Evolutionary conservation across 2,888 invertebrate genomes (phyloP), one percentile per base, ranked within the genome.

Genomic region (Aphelenchoides bicaudatus): DNA sequence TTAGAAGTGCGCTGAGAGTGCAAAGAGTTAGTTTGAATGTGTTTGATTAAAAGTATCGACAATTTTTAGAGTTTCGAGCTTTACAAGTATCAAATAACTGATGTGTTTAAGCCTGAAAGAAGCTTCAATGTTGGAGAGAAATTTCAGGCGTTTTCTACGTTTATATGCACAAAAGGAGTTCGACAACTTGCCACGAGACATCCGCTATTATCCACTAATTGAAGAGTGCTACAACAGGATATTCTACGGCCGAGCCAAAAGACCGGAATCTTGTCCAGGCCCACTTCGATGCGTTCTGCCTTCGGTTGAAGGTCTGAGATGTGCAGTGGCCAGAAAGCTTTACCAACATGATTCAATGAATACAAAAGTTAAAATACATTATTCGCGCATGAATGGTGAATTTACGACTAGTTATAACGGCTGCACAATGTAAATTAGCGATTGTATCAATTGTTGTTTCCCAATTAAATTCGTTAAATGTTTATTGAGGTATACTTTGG

Each of bases 181-280:
- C 57, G 29, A 61, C 1, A 39, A 59, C 4, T 63, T 74, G 39
- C 71, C 74, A 1, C 50, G 60, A 10, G 55, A 63, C 6, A 67
- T 72, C 2, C 56, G 69, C 28, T 74, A 74, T 48, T 73, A 72
- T 28, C 74, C 74, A 21, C 62, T 74, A 28, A 67, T 75, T 5
- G 73, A 71, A 34, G 64, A 63, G 8, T 74, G 74, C 58, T 74
- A 74, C 61, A 70, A 74, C 59, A 56, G 68, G 10, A 74, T 75
- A 4, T 74, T 74, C 65, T 74, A 74, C 61, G 64, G 46, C 5
- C 59, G 65, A 23, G 29, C 53, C n/a, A 66, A 62, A 34, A 39
- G 48, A 5, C 67, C 67, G 10, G 31, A 38, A 23, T 59, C 66
- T 27, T 67, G 67, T 43, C 67, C 67, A 4, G 67, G 67, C n/a